phyloP scores from a whole-genome alignment of 2,113 vertebrate genomes.

The Numenius arquata region DNA sequence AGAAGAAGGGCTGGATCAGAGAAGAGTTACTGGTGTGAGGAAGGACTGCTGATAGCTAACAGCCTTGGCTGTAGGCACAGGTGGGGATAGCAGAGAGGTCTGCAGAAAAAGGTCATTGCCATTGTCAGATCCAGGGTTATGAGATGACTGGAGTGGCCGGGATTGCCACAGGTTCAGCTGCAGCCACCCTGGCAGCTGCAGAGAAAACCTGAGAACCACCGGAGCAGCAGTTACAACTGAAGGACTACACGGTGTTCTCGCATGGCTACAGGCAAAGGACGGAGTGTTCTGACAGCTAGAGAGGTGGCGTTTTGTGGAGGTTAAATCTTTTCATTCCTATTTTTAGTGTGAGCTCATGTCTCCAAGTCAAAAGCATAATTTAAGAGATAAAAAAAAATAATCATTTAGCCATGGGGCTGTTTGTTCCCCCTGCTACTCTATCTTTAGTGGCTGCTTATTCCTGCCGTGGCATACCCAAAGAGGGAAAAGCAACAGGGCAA shows the following conservation, averaged over 20 bases:
- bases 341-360: background rate
- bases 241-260: background rate
- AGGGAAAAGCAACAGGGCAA: background rate
- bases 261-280: background rate
- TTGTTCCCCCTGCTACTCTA: background rate
- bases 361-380: background rate
- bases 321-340: background rate
- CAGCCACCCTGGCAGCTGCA: background rate
- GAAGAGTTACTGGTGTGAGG: background rate
- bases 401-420: background rate
- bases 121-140: background rate
- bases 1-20: background rate
- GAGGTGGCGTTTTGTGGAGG: background rate
- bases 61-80: background rate
- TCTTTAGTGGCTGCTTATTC: background rate
- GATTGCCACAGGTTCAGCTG: background rate
- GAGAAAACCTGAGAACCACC: background rate
- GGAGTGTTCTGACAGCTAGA: background rate
- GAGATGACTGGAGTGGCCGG: fast-evolving
- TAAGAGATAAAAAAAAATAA: background rate
- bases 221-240: background rate
- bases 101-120: background rate
- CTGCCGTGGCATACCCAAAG: background rate
- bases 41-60: background rate
- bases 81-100: background rate